phyloP scores from a whole-genome alignment of 2,888 invertebrate species.

The Tridacna gigas region DNA sequence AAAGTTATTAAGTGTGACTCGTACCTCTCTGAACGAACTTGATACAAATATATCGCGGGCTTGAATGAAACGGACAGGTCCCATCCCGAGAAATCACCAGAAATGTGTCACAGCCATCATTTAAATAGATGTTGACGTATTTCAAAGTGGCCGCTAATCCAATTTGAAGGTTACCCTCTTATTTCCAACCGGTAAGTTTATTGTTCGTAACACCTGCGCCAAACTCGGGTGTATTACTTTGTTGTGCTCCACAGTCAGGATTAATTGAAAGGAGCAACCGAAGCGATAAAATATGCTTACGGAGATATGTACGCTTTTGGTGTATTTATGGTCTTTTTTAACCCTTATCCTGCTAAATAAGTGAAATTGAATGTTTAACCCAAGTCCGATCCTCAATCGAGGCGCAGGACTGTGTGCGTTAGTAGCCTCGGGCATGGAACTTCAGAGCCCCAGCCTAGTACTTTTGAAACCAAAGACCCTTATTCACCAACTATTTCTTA shows the following conservation, averaged over 20 bases:
- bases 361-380: too few species aligned
- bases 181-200: neutral
- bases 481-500: too few species aligned
- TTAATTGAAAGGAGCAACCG: neutral
- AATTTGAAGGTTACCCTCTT: conserved; percentile 25
- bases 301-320: neutral
- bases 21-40: too few species aligned
- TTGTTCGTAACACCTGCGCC: conserved; percentile 38
- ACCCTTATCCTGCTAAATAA: too few species aligned
- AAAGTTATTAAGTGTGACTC: too few species aligned
- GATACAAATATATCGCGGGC: too few species aligned
- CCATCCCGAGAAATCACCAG: neutral
- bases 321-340: neutral
- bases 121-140: conserved; percentile 9
- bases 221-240: neutral
- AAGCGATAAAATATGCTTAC: neutral
- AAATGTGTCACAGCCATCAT: conserved; percentile 12
- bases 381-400: too few species aligned
- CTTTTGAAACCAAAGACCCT: too few species aligned
- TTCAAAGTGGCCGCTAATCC: conserved; percentile 54
- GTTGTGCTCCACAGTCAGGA: neutral
- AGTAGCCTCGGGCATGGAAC: too few species aligned
- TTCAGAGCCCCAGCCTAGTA: neutral
- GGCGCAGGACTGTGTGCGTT: too few species aligned
- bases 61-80: neutral